Percentiles rank a stretch among this genome's conserved stretches.
Conservation (phyloP, 1,140 invertebrate species). For the Littorina saxatilis region DNA sequence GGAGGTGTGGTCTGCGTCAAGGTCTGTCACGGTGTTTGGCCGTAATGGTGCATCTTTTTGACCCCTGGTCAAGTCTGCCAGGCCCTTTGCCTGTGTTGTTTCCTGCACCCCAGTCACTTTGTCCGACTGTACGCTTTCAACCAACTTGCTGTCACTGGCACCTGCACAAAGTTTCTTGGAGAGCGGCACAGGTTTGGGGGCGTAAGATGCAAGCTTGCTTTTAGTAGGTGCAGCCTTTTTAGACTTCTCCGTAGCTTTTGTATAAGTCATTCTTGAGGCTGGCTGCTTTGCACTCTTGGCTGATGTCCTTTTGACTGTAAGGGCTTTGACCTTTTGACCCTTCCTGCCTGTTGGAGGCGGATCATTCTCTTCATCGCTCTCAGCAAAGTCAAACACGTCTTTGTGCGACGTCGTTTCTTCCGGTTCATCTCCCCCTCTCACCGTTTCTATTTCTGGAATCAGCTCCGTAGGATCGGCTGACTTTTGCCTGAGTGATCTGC, state of each 20-base stretch:
- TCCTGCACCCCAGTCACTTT: not conserved
- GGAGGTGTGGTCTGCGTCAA: not conserved
- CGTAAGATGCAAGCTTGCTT: not conserved
- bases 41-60: not conserved
- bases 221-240: not conserved
- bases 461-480: not conserved
- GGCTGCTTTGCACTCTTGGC: not conserved
- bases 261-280: not conserved
- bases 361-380: not conserved
- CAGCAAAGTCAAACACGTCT: conserved; percentile 4
- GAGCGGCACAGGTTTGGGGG: not conserved
- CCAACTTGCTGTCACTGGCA: too few relatives aligned
- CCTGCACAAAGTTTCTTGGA: not conserved
- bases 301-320: not conserved
- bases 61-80: not conserved
- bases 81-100: not conserved
- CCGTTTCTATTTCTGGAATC: not conserved
- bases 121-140: not conserved
- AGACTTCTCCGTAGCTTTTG: not conserved
- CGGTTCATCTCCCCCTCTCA: not conserved
- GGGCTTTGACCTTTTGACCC: too few relatives aligned
- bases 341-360: not conserved
- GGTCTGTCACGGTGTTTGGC: not conserved
- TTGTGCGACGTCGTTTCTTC: not conserved
- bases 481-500: not conserved